phyloP scores from a whole-genome alignment of 2,888 invertebrate species.

The Ditula angustiorana region DNA sequence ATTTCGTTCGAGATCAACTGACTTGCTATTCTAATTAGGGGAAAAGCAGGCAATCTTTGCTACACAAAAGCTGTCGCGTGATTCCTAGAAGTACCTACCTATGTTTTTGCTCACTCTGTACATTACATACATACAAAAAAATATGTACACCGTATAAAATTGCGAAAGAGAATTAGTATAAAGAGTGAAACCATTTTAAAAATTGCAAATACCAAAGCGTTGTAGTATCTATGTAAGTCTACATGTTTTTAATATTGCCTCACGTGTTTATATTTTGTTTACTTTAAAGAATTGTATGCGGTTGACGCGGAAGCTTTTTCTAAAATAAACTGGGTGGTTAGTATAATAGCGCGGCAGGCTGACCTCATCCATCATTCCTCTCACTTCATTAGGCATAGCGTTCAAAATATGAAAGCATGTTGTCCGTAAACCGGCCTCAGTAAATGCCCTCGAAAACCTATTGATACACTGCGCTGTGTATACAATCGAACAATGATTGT shows the following conservation, averaged over 20 bases:
- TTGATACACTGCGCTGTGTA: conserved; percentile 23
- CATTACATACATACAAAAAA: too few species aligned
- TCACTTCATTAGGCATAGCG: conserved; percentile 78
- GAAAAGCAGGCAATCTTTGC: too few species aligned
- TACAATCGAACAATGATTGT: not conserved
- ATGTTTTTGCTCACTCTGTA: too few species aligned
- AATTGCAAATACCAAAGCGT: too few species aligned
- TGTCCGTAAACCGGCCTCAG: conserved; percentile 58
- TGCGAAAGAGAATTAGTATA: too few species aligned
- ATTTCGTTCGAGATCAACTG: too few species aligned
- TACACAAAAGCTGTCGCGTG: too few species aligned
- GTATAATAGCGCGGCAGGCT: conserved; percentile 58
- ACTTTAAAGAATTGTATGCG: conserved; percentile 49
- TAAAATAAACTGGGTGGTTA: conserved; percentile 56
- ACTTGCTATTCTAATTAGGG: not conserved
- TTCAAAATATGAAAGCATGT: conserved; percentile 66
- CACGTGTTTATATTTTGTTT: conserved; percentile 48
- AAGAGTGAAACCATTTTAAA: too few species aligned
- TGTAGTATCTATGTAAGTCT: too few species aligned
- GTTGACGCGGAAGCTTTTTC: conserved; percentile 51
- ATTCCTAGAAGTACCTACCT: too few species aligned
- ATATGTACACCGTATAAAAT: too few species aligned
- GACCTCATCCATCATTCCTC: conserved; percentile 77
- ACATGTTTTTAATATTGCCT: too few species aligned
- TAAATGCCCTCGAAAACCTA: conserved; percentile 45